Evolutionary conservation across 2,888 invertebrate species (phyloP).

Genomic region (Sycophila texana): DNA sequence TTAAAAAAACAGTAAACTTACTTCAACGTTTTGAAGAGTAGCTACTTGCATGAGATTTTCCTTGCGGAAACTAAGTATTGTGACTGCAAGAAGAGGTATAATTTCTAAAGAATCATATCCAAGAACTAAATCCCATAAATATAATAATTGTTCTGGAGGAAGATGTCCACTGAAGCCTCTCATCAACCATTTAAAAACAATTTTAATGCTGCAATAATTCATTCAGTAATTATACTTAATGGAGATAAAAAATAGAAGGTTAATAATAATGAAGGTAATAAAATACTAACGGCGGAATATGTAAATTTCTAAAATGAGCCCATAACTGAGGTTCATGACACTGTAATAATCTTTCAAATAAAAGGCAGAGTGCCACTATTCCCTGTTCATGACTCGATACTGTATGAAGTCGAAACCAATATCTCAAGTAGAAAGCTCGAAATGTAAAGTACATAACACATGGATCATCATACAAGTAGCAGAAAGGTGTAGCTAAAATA

Average conservation of each 20-base stretch:
- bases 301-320: conserved; percentile 91
- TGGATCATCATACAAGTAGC: conserved; percentile 93
- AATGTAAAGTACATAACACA: conserved; percentile 92
- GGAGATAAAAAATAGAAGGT: conserved; percentile 28
- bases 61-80: conserved; percentile 90
- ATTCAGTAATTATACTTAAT: neutral
- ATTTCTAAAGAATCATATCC: conserved; percentile 95
- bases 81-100: conserved; percentile 89
- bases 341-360: conserved; percentile 93
- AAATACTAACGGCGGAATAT: conserved; percentile 91
- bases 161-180: conserved; percentile 96
- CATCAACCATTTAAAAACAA: conserved; percentile 98
- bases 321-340: conserved; percentile 93
- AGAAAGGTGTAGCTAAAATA: conserved; percentile 91
- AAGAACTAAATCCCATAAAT: conserved; percentile 94
- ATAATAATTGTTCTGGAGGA: conserved; percentile 92
- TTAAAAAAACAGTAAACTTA: conserved; percentile 60
- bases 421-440: conserved; percentile 92
- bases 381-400: conserved; percentile 96
- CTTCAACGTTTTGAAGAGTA: conserved; percentile 87
- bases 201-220: conserved; percentile 81
- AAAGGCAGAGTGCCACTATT: conserved; percentile 90
- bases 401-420: conserved; percentile 94
- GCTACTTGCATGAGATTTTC: conserved; percentile 88
- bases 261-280: neutral